These are phyloP conservation scores for Oxyruncus cristatus DNA, from an alignment of 2,113 vertebrate genomes.

Conservation along the genomic window DNA sequence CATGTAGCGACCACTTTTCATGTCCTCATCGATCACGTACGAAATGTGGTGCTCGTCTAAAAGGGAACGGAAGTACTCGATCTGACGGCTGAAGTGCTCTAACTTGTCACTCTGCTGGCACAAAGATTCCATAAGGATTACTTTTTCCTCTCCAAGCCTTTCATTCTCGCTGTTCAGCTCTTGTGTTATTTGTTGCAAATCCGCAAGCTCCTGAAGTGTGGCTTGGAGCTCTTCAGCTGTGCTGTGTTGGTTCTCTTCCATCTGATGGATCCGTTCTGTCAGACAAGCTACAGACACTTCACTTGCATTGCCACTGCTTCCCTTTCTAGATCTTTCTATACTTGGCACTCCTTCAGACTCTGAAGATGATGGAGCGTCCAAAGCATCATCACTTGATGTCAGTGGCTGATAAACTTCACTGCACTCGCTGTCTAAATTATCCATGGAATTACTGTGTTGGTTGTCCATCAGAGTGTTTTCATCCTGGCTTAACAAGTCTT, in stretches of 20 bases:
- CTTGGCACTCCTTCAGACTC: slow-evolving; percentile 89
- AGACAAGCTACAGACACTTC: slow-evolving; percentile 92
- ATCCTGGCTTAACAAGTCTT: slow-evolving; percentile 88
- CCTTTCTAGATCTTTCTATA: slow-evolving; percentile 84
- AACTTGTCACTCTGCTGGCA: slow-evolving; percentile 94
- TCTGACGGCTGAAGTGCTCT: slow-evolving; percentile 88
- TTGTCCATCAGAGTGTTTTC: slow-evolving; percentile 83
- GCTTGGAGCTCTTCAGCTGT: slow-evolving; percentile 94
- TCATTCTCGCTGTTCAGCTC: slow-evolving; percentile 94
- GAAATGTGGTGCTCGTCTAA: slow-evolving; percentile 89
- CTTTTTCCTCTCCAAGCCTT: slow-evolving; percentile 91
- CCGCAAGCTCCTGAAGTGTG: slow-evolving; percentile 90
- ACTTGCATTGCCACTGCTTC: slow-evolving; percentile 86
- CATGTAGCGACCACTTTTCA: slow-evolving; percentile 92
- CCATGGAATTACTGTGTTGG: slow-evolving; percentile 88
- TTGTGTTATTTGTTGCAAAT: slow-evolving; percentile 93
- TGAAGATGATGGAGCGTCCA: slow-evolving; percentile 89
- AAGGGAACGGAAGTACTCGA: slow-evolving; percentile 88
- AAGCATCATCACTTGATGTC: slow-evolving; percentile 92
- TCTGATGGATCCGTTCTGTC: slow-evolving; percentile 93
- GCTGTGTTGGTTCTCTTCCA: slow-evolving; percentile 97
- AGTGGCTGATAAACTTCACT: slow-evolving; percentile 94
- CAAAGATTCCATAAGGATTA: slow-evolving; percentile 92
- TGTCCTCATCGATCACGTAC: slow-evolving; percentile 87
- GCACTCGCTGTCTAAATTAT: slow-evolving; percentile 94